phyloP scores from a whole-genome alignment of 2,797 vertebrate species.

The Argya squamiceps region DNA sequence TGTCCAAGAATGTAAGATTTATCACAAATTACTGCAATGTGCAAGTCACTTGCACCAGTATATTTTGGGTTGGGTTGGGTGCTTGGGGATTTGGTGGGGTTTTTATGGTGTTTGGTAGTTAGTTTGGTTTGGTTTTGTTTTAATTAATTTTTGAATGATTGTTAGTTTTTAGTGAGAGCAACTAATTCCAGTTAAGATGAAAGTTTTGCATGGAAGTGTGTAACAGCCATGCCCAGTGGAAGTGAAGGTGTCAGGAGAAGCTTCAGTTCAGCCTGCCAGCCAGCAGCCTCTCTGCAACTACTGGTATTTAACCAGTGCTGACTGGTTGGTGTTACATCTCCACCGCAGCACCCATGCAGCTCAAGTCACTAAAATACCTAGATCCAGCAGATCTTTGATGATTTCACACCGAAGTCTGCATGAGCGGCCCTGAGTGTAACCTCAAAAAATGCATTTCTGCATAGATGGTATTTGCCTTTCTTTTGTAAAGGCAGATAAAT shows the following conservation, averaged over 20 bases:
- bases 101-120: not conserved
- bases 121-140: not conserved
- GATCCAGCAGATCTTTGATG: not conserved
- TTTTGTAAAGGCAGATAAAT: not conserved
- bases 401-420: not conserved
- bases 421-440: fast-evolving
- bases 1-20: not conserved
- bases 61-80: not conserved
- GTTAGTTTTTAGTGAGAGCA: not conserved
- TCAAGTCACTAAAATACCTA: not conserved
- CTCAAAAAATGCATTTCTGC: fast-evolving
- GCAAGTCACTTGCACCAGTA: not conserved
- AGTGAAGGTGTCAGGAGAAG: not conserved
- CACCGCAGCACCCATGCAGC: fast-evolving
- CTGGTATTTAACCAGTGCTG: not conserved
- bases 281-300: not conserved
- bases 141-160: not conserved
- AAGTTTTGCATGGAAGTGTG: not conserved
- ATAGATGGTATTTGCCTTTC: not conserved
- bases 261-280: not conserved
- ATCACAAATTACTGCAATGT: not conserved
- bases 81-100: not conserved
- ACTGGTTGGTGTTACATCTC: not conserved
- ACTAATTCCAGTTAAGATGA: not conserved
- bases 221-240: not conserved